Evolutionary conservation across 2,113 vertebrate species (phyloP).

Genomic region (Cyanoderma ruficeps): DNA sequence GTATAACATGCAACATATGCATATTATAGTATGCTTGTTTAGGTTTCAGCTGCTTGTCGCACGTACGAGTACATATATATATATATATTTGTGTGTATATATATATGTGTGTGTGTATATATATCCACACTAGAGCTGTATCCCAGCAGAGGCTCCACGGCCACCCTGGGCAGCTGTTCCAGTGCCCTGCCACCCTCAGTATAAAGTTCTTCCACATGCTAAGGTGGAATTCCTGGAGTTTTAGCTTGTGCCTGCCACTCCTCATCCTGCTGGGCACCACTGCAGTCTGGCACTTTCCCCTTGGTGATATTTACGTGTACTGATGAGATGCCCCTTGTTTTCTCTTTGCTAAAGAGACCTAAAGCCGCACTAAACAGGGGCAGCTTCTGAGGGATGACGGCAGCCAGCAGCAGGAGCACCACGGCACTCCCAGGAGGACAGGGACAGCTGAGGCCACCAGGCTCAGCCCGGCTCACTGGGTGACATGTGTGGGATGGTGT

Average conservation of each 20-base stretch:
- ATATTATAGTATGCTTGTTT: background rate
- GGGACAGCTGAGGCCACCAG: background rate
- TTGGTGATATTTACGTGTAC: rapidly evolving
- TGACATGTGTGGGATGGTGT: background rate
- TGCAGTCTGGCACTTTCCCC: background rate
- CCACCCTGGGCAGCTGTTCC: background rate
- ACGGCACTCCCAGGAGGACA: background rate
- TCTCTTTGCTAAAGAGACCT: too few relatives aligned
- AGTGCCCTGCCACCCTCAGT: background rate
- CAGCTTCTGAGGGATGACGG: background rate
- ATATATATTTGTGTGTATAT: background rate
- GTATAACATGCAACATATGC: background rate
- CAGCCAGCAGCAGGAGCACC: background rate
- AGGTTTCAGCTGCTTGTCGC: background rate
- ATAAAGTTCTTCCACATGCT: rapidly evolving
- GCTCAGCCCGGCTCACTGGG: background rate
- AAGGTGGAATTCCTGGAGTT: background rate
- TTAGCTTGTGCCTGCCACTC: background rate
- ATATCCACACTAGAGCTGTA: background rate
- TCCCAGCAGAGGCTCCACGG: background rate
- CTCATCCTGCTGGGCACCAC: background rate
- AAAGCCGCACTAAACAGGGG: too few relatives aligned
- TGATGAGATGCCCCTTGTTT: background rate
- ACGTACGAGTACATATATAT: rapidly evolving
- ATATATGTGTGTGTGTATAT: background rate